Base-by-base conservation (phyloP, 2,113 vertebrate genomes). In the Eonycteris spelaea region DNA sequence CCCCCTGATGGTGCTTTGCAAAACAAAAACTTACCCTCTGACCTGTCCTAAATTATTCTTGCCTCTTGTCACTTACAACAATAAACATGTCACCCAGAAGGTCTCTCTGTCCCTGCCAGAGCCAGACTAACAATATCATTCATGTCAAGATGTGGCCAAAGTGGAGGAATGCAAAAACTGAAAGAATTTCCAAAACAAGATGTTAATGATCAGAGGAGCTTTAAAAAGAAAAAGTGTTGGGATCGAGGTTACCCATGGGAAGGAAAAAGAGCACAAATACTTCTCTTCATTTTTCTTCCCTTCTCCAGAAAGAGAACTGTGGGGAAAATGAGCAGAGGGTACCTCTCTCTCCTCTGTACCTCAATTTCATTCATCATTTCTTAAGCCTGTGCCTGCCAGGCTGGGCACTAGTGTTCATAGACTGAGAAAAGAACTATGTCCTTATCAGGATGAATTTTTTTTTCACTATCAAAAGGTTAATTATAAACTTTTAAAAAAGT, bases 1-100 rank as follows among this genome's bases (percentile, higher is more conserved):
- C 48, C 93, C 48, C 3, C n/a, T 0, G 1, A 77, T 65, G 57
- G 18, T 53, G 57, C 61, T 89, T 94, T 63, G 73, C 19, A 48
- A 94, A 97, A 88, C 92, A 88, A 88, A 95, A 96, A 95, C 89
- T 83, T 89, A 68, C 61, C 87, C 87, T 95, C 51, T 89, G 88
- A 88, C 87, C 77, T 78, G 67, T 74, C 59, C 90, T 97, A 88
- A 95, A 73, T 91, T 90, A 95, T 77, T 82, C 57, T 82, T 75
- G 87, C 61, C 68, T 70, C 79, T 9, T 88, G 87, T 96, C 85
- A 89, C 74, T 88, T 95, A 70, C 1, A 90, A 71, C 35, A 85
- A 97, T 86, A 95, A 97, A 95, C 48, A 67, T 59, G 73, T 75
- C 68, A 82, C 38, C 53, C 92, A 95, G 88, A 92, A 96, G 80